These are phyloP conservation scores for Abrostola triplasia DNA, from an alignment of 2,888 invertebrate species.

Conservation along the genomic window DNA sequence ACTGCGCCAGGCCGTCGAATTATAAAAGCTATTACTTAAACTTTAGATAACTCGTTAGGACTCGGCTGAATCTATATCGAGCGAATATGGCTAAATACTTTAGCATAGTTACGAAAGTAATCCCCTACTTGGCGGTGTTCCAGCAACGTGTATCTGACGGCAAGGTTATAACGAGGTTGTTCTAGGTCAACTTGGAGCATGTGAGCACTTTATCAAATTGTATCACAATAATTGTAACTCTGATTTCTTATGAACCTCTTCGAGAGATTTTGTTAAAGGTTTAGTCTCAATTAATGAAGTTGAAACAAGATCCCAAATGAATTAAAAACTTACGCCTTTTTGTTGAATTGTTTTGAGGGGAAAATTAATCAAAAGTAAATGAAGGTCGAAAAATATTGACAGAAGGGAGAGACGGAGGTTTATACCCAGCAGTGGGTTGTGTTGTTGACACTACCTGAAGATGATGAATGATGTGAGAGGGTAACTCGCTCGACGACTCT, in stretches of 20 bases:
- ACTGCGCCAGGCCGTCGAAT: too few species aligned
- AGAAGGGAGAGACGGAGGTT: too few species aligned
- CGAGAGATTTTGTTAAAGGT: background rate
- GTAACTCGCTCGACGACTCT: too few species aligned
- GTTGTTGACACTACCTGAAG: too few species aligned
- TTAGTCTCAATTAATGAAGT: too few species aligned
- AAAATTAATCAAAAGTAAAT: too few species aligned
- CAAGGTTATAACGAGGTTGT: constrained; percentile 49
- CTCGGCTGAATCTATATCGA: background rate
- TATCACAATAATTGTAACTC: constrained; percentile 22
- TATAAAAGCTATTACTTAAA: background rate
- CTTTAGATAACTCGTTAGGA: background rate
- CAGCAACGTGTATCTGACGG: constrained; percentile 45
- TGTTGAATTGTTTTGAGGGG: too few species aligned
- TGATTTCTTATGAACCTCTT: constrained; percentile 6
- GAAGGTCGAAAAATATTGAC: too few species aligned
- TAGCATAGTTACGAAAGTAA: constrained; percentile 25
- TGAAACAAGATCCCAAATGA: too few species aligned
- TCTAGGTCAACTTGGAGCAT: constrained; percentile 43
- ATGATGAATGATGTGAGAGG: too few species aligned
- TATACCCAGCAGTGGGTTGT: too few species aligned
- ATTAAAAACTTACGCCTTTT: too few species aligned
- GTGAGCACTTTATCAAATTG: constrained; percentile 44
- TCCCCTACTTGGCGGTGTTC: constrained; percentile 45
- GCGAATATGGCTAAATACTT: constrained; percentile 11